Evolutionary conservation across 92 coral and sea anemone species (phyloP), one percentile per base, ranked within the genome.

Genomic region (Galaxea fascicularis): DNA sequence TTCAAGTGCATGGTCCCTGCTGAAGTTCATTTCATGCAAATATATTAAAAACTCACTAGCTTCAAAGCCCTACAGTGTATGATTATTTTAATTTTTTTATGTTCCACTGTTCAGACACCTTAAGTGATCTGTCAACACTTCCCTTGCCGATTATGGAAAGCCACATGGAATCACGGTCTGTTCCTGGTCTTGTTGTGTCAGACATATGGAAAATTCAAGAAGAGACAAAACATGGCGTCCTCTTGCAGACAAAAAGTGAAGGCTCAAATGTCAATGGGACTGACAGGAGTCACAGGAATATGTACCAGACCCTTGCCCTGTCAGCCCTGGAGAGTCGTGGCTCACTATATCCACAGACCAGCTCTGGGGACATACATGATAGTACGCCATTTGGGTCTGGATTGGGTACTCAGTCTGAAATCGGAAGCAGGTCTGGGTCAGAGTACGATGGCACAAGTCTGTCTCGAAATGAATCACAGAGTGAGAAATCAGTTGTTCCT

Each of bases 81-180:
- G n/a, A 57, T 57, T 57, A 5, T 57, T 4, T 1, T 20, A n/a
- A 62, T 3, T 62, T 25, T 22, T 4, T 35, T 68, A 28, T 65
- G 11, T 54, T 57, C 8, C 21, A 51, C 64, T 75, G 20, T 82
- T 25, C 71, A 91, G 97, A 89, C 73, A 89, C 93, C 24, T 76
- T 94, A 29, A 94, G 98, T 68, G 95, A 93, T 72, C 82, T 94
- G 45, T 87, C 95, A 4, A 77, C 98, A 9, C 91, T 86, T 17
- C 98, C 98, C 20, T 68, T 94, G 56, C 98, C 98, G 0, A 92
- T 87, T 59, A 72, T 89, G 73, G 98, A 94, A 72, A 94, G 95
- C 80, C 92, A 92, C 28, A 86, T 92, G 71, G 95, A 92, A 79
- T 94, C 95, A 24, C 89, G 93, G 11, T 94, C 98, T 22, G 98